Base-by-base conservation (phyloP, 2,888 invertebrate species). In the Octonoba sinensis region DNA sequence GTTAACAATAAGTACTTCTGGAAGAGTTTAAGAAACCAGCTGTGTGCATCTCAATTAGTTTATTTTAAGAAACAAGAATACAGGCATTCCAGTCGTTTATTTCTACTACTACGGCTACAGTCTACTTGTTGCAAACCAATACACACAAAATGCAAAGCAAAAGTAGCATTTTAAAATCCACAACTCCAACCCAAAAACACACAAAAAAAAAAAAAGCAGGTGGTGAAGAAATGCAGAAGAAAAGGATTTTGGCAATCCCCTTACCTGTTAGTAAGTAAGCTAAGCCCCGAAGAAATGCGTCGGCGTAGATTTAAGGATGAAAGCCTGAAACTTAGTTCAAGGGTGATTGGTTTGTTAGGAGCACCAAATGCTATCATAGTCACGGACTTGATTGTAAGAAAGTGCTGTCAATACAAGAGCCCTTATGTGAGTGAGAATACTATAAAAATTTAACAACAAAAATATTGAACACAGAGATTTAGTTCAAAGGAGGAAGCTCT, bases 371-470 rank as follows among this genome's bases (percentile, higher is more conserved):
- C 76, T 71, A 78, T 70, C 54, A 69, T 71, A 47, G 36, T 62
- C 73, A 69, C 60, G 46, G 46, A 71, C 77, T 64, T 65, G 57
- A 65, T 56, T 57, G 47, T 73, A 81, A 54, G 79, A 73, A 72
- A 60, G 51, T 22, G 59, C 69, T 73, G 79, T 67, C 67, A 73
- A 81, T 62, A 81, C 73, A 81, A 69, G 60, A 69, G 69, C 64
- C 73, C 57, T 69, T 81, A 69, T 64, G 73, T 73, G 62, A 73
- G 79, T 56, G 73, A 36, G 62, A 20, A 62, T 60, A 49, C 56
- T 54, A 73, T 59, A 77, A 70, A 77, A 66, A 64, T 46, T 65
- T 65, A 44, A 77, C 20, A 65, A 67, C 73, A 72, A 51, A 64
- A 49, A 49, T 60, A 54, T 13, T 46, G 22, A 46, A 36, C 16